A percentile compares a stretch with the other conserved stretches of the same genome.
Evolutionary conservation across 2,797 vertebrate species (phyloP).

Genomic region (Urocyon cinereoargenteus): DNA sequence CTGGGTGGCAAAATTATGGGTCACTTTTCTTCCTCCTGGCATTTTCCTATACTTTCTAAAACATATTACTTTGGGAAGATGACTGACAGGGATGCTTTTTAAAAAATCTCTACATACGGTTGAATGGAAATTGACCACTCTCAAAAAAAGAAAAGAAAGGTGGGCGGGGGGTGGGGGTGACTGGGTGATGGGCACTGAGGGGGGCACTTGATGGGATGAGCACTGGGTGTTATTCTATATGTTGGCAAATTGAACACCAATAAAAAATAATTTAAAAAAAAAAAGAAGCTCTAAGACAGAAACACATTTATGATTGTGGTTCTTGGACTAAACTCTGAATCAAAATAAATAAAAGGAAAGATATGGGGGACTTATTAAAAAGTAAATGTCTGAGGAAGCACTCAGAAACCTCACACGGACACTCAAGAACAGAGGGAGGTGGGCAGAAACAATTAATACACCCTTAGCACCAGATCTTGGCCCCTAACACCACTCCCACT

Average conservation of each 20-base stretch:
- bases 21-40: constrained; percentile 57
- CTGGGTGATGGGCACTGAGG: too few relatives aligned
- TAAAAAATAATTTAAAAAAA: not conserved
- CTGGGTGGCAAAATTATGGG: constrained; percentile 55
- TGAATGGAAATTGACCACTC: constrained; percentile 15
- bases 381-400: not conserved
- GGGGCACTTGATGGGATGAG: too few relatives aligned
- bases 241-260: too few relatives aligned
- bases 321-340: not conserved
- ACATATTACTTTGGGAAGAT: not conserved
- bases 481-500: not conserved
- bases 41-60: constrained; percentile 68
- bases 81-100: not conserved
- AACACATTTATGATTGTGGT: not conserved
- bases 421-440: not conserved
- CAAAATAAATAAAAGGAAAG: not conserved
- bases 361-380: not conserved
- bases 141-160: not conserved
- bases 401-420: not conserved
- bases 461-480: accelerated
- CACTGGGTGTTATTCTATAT: too few relatives aligned
- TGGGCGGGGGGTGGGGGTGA: too few relatives aligned
- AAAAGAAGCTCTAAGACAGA: not conserved
- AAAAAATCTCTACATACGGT: not conserved
- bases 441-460: not conserved